phyloP scores from a whole-genome alignment of 2,113 vertebrate species.

The Pelecanus crispus region DNA sequence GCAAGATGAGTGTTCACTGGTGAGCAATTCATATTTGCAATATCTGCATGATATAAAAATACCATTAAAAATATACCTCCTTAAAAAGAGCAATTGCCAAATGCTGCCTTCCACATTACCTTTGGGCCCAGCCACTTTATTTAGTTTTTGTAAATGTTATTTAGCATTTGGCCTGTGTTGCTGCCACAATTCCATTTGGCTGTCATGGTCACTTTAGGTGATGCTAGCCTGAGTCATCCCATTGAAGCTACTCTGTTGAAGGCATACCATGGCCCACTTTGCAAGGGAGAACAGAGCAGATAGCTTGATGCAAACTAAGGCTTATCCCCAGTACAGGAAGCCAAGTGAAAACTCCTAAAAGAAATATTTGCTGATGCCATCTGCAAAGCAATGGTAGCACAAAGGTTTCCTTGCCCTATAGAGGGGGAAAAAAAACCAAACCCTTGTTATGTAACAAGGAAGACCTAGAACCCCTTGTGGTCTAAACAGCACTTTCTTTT shows the following conservation, averaged over 20 bases:
- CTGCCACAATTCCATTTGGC: background rate
- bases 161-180: background rate
- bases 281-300: background rate
- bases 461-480: background rate
- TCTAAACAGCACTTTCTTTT: background rate
- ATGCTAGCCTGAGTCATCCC: background rate
- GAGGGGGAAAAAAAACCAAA: background rate
- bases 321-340: background rate
- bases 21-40: constrained; percentile 44
- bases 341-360: background rate
- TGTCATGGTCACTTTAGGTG: background rate
- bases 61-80: constrained; percentile 17
- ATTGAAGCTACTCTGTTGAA: background rate
- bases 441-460: background rate
- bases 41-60: constrained; percentile 46
- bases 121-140: background rate
- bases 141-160: background rate
- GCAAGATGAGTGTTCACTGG: constrained; percentile 16
- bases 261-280: background rate
- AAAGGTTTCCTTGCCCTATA: background rate
- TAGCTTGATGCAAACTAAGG: background rate
- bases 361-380: background rate
- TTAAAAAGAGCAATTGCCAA: constrained; percentile 40
- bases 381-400: background rate
- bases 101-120: background rate